These are phyloP conservation scores for Drosophila emarginata DNA, from an alignment of 2,888 invertebrate genomes.

Conservation along the genomic window DNA sequence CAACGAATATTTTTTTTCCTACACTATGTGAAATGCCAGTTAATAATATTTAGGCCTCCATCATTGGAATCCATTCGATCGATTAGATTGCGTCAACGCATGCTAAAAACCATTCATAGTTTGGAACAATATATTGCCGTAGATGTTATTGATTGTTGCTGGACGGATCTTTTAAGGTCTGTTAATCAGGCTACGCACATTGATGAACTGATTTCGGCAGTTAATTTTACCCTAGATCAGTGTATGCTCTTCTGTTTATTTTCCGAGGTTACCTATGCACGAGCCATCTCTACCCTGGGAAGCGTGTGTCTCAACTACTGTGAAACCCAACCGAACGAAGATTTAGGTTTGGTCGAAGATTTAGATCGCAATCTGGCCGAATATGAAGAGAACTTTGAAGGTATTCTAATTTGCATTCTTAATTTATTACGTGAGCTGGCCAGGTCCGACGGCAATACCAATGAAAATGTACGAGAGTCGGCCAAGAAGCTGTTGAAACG, in stretches of 20 bases:
- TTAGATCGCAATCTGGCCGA: constrained; percentile 18
- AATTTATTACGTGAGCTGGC: constrained; percentile 45
- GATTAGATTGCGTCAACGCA: constrained; percentile 31
- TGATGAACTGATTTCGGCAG: constrained; percentile 44
- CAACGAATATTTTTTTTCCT: constrained; percentile 58
- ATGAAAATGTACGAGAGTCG: constrained; percentile 27
- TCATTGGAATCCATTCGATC: constrained; percentile 11
- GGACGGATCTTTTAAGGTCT: constrained; percentile 31
- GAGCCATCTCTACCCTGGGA: constrained; percentile 52
- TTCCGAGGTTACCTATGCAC: constrained; percentile 44
- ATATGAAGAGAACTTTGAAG: constrained; percentile 51
- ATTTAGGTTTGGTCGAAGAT: too few species aligned
- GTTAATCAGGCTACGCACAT: constrained; percentile 32
- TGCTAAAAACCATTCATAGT: constrained; percentile 39
- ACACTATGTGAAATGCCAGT: constrained; percentile 46
- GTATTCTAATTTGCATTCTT: constrained; percentile 40
- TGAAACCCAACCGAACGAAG: not conserved
- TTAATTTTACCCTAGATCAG: constrained; percentile 40
- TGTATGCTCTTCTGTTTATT: constrained; percentile 38
- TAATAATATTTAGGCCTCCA: not conserved
- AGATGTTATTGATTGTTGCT: constrained; percentile 49
- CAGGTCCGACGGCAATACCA: not conserved
- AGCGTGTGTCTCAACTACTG: constrained; percentile 57
- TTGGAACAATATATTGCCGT: constrained; percentile 52
- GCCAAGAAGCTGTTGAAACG: constrained; percentile 49